phyloP scores from a whole-genome alignment of 2,888 invertebrate species.

The Galerucella nymphaeae region DNA sequence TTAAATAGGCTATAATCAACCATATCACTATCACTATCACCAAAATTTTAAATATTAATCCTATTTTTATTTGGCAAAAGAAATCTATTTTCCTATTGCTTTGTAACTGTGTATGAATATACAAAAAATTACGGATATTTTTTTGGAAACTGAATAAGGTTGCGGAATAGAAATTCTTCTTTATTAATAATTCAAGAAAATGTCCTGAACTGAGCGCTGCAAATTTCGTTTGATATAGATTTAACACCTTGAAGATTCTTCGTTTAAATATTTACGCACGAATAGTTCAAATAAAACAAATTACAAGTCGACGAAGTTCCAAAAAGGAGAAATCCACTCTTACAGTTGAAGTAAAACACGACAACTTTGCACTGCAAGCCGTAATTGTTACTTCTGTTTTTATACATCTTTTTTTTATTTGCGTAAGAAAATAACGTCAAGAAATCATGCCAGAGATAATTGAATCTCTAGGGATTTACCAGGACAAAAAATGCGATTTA shows the following conservation, averaged over 20 bases:
- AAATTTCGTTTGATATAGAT: conserved; percentile 45
- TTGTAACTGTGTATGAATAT: no score
- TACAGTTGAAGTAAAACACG: conserved; percentile 20
- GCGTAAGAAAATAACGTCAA: not conserved
- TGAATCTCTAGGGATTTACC: not conserved
- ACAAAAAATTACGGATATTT: no score
- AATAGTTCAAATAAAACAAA: conserved; percentile 41
- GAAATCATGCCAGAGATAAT: not conserved
- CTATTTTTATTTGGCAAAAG: no score
- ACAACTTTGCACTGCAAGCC: conserved; percentile 13
- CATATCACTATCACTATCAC: no score
- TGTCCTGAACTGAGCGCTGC: conserved; percentile 39
- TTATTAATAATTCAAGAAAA: conserved; percentile 45
- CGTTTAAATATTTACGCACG: conserved; percentile 45
- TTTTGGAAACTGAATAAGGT: no score
- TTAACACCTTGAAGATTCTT: conserved; percentile 47
- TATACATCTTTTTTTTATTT: not conserved
- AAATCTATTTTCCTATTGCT: no score
- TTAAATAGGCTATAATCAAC: no score
- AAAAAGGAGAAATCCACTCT: conserved; percentile 8
- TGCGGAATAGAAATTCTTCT: conserved; percentile 38
- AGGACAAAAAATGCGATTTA: no score
- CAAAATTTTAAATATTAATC: no score
- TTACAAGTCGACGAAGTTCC: conserved; percentile 31
- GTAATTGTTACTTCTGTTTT: not conserved